A percentile compares a stretch with the other conserved stretches of the same genome.
phyloP scores from a whole-genome alignment of 37 sponge, comb jelly and placozoan species.

The Cliona cf. orientalis region DNA sequence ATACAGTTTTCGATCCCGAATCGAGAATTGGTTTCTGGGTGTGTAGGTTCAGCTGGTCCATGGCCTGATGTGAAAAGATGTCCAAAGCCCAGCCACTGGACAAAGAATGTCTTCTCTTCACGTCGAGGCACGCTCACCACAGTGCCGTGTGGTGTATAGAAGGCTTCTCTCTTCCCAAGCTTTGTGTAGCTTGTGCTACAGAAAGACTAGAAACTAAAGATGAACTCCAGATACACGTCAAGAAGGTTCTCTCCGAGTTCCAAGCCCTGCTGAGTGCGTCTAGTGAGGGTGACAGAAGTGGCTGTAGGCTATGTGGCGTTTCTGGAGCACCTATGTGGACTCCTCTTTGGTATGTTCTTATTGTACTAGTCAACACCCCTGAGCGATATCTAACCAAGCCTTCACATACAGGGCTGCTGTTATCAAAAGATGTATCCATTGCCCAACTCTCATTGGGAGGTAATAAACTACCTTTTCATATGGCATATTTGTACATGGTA shows the following conservation, averaged over 20 bases:
- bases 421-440: neutral
- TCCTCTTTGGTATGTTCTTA: slow-evolving; percentile 55
- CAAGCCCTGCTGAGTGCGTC: slow-evolving; percentile 21
- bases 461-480: too few species aligned
- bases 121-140: slow-evolving; percentile 62
- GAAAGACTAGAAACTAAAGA: slow-evolving; percentile 41
- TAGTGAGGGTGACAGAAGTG: neutral
- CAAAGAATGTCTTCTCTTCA: slow-evolving; percentile 45
- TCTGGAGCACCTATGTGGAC: slow-evolving; percentile 33
- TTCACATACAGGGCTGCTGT: neutral
- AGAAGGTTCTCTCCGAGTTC: slow-evolving; percentile 62
- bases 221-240: slow-evolving; percentile 23
- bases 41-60: too few species aligned
- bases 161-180: slow-evolving; percentile 56
- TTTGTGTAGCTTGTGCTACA: slow-evolving; percentile 70
- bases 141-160: slow-evolving; percentile 59
- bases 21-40: too few species aligned
- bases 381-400: neutral
- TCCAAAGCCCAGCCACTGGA: too few species aligned
- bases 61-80: too few species aligned
- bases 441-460: neutral
- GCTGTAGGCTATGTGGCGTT: slow-evolving; percentile 46
- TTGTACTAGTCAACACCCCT: neutral
- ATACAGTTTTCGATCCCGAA: too few species aligned
- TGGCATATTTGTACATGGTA: too few species aligned